Base-by-base conservation (phyloP, 2,797 vertebrate genomes). In the Brachymystax lenok region DNA sequence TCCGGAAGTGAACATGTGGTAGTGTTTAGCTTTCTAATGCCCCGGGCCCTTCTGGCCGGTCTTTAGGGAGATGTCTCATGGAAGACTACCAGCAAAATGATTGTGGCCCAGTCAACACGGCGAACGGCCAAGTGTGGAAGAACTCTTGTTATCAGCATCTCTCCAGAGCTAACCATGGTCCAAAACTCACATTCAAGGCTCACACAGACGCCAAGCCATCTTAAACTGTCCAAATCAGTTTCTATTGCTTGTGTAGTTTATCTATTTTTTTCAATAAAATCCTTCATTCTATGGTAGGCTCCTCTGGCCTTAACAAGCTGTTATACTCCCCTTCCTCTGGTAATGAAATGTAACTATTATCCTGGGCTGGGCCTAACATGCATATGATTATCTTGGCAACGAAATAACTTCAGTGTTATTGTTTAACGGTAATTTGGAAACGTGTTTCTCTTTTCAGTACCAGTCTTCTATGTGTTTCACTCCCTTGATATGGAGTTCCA, bases 1-100 rank as follows among this genome's bases (percentile, higher is more conserved):
- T 91, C 91, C 92, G 88, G 92, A 93, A 92, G 91, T 89, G 91
- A 94, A 91, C 93, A 94, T 94, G 92, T 94, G 93, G 91, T 92
- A 88, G 89, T 94, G 90, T 94, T 94, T 94, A 94, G 89, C 88
- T 94, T 91, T 77, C 84, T 94, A 93, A 93, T 92, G 85, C 93
- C 90, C 83, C 76, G 82, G 88, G 90, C 92, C 92, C 71, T 93
- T 86, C 88, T 87, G 82, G 83, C 89, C 66, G 88, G 24, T 90
- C 92, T 92, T 89, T 80, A 85, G 92, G 91, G 92, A 93, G 81
- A 91, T 92, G 90, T 92, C 77, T 28, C 85, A 91, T 94, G 91
- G 93, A 93, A 83, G 75, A 75, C 82, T 72, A 91, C 93, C 93
- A 92, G 87, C 81, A 85, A 78, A 79, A 82, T 30, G 86, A 90